A percentile compares a stretch with the other conserved stretches of the same genome.
These are phyloP conservation scores for Siderastrea radians DNA, from an alignment of 92 coral and sea anemone genomes.

Conservation along the genomic window DNA sequence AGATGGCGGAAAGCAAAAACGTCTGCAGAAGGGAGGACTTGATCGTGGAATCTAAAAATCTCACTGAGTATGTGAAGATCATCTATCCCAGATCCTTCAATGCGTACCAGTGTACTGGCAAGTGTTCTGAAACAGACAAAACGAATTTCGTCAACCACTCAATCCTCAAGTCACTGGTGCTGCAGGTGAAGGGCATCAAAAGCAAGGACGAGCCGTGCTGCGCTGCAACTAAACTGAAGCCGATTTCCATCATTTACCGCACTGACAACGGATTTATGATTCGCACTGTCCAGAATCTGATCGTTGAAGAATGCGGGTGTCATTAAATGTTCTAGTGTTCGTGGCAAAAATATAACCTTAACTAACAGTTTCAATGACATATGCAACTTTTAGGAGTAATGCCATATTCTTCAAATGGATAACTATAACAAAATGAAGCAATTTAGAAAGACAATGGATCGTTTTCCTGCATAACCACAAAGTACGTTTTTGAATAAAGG, in stretches of 20 bases:
- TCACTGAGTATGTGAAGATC: not conserved
- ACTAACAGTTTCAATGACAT: not conserved
- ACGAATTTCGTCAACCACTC: conserved; percentile 4
- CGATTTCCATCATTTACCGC: not conserved
- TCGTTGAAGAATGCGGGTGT: conserved; percentile 33
- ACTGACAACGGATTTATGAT: not conserved
- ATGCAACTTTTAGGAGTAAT: too few species aligned
- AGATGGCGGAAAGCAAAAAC: not conserved
- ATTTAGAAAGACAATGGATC: too few species aligned
- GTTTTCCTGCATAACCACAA: too few species aligned
- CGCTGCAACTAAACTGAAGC: conserved; percentile 18
- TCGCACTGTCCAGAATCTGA: not conserved
- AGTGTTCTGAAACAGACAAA: not conserved
- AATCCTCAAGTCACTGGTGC: not conserved
- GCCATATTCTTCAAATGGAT: too few species aligned
- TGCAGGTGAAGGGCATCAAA: not conserved
- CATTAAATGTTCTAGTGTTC: conserved; percentile 1
- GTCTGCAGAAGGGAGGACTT: conserved; percentile 30
- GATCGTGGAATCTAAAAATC: not conserved
- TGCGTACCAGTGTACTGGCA: conserved; percentile 34
- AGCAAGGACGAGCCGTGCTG: conserved; percentile 16
- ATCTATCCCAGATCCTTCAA: conserved; percentile 18
- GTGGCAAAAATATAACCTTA: not conserved
- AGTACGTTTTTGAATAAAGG: too few species aligned
- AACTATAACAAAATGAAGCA: too few species aligned